These are phyloP conservation scores for Rhizoglyphus robini DNA, from an alignment of 1,140 invertebrate species.

Conservation along the genomic window DNA sequence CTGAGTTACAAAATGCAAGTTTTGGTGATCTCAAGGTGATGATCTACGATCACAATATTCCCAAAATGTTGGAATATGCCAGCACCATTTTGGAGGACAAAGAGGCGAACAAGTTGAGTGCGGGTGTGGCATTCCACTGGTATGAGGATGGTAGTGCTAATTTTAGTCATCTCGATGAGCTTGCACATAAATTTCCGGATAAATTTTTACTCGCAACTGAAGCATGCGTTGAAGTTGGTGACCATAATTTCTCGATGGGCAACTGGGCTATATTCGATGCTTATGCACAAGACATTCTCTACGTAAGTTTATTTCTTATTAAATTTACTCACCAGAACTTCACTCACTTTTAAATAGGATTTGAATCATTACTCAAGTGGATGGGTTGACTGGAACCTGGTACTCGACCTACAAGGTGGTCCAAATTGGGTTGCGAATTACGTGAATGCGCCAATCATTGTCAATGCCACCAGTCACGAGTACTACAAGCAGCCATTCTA, in stretches of 20 bases:
- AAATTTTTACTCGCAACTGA: slow-evolving; percentile 39
- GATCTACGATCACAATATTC: slow-evolving; percentile 29
- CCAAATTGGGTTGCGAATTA: slow-evolving; percentile 56
- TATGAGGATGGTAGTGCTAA: slow-evolving; percentile 38
- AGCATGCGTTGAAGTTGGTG: slow-evolving; percentile 38
- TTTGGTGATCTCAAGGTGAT: too few relatives aligned
- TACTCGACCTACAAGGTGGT: slow-evolving; percentile 36
- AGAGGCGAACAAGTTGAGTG: slow-evolving; percentile 15
- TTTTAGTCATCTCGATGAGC: slow-evolving; percentile 33
- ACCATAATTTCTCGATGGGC: not conserved
- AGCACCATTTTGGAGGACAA: slow-evolving; percentile 29
- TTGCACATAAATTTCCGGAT: slow-evolving; percentile 41
- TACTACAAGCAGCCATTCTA: too few relatives aligned
- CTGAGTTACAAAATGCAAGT: too few relatives aligned
- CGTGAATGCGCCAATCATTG: slow-evolving; percentile 62
- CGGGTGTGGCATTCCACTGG: slow-evolving; percentile 48
- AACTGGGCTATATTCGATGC: not conserved
- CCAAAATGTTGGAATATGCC: slow-evolving; percentile 31
- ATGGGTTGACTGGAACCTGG: slow-evolving; percentile 43
- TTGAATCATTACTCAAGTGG: slow-evolving; percentile 22
- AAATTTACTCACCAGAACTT: too few relatives aligned
- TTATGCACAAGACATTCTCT: slow-evolving; percentile 16
- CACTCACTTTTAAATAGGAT: too few relatives aligned
- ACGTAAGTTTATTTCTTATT: too few relatives aligned
- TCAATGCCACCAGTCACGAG: too few relatives aligned